Percentiles rank a stretch among this genome's conserved stretches.
Conservation (phyloP, 2,888 invertebrate species). For the Lasiommata megera region DNA sequence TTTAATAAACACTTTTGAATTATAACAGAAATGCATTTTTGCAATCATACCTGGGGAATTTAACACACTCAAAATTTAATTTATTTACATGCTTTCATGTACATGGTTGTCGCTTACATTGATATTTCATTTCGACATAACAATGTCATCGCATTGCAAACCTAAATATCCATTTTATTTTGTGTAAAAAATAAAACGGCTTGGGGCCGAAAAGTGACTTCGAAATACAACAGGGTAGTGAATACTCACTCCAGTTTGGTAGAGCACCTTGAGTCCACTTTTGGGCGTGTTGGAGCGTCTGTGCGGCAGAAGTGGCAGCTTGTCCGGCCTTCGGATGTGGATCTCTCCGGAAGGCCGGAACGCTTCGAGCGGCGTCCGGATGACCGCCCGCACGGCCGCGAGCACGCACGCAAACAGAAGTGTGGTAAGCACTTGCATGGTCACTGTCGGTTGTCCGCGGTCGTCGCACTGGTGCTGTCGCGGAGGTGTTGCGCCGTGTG, state of each 20-base stretch:
- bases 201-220: neutral
- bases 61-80: no score
- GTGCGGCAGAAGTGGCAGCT: slow-evolving; percentile 66
- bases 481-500: slow-evolving; percentile 29
- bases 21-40: no score
- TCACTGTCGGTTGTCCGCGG: slow-evolving; percentile 37
- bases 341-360: slow-evolving; percentile 74
- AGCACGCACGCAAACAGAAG: slow-evolving; percentile 63
- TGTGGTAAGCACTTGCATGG: slow-evolving; percentile 69
- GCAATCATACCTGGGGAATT: no score
- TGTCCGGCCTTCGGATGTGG: slow-evolving; percentile 74
- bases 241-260: slow-evolving; percentile 87
- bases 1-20: no score
- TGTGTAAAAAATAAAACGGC: no score
- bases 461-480: neutral
- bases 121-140: no score
- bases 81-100: no score
- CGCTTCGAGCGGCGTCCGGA: slow-evolving; percentile 80
- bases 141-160: no score
- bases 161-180: no score
- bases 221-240: slow-evolving; percentile 6
- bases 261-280: slow-evolving; percentile 83
- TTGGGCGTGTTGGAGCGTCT: slow-evolving; percentile 77
- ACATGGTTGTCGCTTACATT: no score
- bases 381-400: slow-evolving; percentile 62